Evolutionary conservation across 2,888 invertebrate genomes (phyloP), one percentile per base, ranked within the genome.

Genomic region (Leptarthrus brevirostris): DNA sequence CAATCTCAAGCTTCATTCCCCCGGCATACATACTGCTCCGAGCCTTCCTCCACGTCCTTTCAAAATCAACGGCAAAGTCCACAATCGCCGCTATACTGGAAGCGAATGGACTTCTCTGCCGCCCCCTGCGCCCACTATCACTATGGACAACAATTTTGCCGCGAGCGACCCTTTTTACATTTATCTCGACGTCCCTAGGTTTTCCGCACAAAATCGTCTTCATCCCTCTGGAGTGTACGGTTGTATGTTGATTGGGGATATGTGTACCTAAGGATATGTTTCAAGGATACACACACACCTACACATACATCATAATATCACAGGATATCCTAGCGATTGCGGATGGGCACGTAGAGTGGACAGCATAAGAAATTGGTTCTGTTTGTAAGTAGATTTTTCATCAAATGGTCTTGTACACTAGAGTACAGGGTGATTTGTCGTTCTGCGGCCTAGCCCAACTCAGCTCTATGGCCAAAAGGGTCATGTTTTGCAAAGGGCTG

Each of bases 311-410:
- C 53, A 54, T 54, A 52, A 34, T 69, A 71, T 54, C 64, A 52
- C 52, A 71, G 54, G 53, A 74, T 70, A 74, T 73, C 74, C 74
- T 72, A 71, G 73, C 76, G 74, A 76, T 75, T 75, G 74, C 73
- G 74, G 75, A 76, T 76, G 75, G 76, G 75, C 76, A 76, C 75
- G 78, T 79, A 78, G 76, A 78, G 78, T 78, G 79, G 79, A 79
- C 79, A 79, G 77, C 77, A 78, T 78, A 79, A 79, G 79, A 79
- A 78, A 79, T 79, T 78, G 79, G 78, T 79, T 79, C 77, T 78
- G 79, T 79, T 79, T 79, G 77, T 77, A 78, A 78, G 79, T 78
- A 78, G 78, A 79, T 79, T 79, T 79, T 79, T 79, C 79, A 78
- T 79, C 78, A 79, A 79, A 78, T 78, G 76, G 74, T 75, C 74